phyloP scores from a whole-genome alignment of 92 coral and sea anemone genomes.

The Micromussa lordhowensis region DNA sequence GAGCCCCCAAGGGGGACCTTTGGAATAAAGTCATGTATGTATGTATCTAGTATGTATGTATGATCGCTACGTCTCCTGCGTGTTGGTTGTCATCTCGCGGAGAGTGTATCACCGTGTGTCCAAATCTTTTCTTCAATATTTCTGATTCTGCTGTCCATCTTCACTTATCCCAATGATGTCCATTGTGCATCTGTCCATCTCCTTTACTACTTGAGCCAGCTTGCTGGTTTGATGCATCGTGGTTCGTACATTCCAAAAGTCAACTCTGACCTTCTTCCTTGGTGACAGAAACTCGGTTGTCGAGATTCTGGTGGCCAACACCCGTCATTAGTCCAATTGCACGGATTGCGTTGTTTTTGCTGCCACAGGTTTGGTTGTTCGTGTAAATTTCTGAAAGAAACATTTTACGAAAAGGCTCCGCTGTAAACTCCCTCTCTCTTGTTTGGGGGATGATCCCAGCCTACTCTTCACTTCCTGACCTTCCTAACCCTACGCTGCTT shows the following conservation, averaged over 20 bases:
- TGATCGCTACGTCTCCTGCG: neutral
- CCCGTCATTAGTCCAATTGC: neutral
- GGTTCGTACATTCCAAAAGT: neutral
- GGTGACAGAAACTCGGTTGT: neutral
- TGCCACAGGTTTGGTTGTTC: neutral
- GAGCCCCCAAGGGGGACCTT: too few species aligned
- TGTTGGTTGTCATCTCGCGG: neutral
- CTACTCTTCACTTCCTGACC: too few species aligned
- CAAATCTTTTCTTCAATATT: neutral
- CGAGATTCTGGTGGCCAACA: neutral
- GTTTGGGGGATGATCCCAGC: too few species aligned
- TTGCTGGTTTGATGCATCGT: too few species aligned
- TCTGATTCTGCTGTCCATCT: neutral
- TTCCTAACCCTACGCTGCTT: too few species aligned
- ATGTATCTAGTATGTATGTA: too few species aligned
- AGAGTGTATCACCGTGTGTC: neutral
- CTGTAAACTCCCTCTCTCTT: too few species aligned
- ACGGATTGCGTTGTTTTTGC: neutral
- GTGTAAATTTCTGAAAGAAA: too few species aligned
- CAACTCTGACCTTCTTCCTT: neutral
- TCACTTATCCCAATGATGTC: neutral
- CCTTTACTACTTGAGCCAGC: neutral
- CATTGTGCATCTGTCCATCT: neutral
- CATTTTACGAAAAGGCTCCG: too few species aligned
- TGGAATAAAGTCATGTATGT: too few species aligned